Percentiles rank a stretch among this genome's conserved stretches.
Conservation (phyloP, 2,113 vertebrate genomes). For the human (Homo sapiens) region DNA sequence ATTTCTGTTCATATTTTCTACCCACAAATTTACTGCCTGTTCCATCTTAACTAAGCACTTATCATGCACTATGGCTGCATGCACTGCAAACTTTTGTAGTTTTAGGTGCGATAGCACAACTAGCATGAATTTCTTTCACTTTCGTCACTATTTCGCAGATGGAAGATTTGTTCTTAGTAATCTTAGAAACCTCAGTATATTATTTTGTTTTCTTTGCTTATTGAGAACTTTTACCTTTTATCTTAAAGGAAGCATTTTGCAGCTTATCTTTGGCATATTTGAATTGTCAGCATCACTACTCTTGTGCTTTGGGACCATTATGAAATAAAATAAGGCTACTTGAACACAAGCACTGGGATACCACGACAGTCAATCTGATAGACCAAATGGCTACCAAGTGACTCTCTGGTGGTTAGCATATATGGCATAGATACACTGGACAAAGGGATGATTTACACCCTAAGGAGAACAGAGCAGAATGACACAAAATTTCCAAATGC, state of each 20-base stretch:
- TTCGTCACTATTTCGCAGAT: background rate
- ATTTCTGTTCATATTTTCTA: background rate
- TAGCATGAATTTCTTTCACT: background rate
- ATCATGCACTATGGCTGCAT: background rate
- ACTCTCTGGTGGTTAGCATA: background rate
- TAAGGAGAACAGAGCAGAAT: background rate
- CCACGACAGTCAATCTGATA: background rate
- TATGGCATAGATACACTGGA: background rate
- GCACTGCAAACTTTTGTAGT: background rate
- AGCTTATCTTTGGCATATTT: background rate
- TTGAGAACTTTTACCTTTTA: background rate
- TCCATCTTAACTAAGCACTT: background rate
- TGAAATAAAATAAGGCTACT: background rate
- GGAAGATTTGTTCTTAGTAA: background rate
- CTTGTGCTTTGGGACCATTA: background rate
- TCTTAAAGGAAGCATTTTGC: background rate
- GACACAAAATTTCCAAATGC: background rate
- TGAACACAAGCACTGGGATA: background rate
- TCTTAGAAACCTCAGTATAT: background rate
- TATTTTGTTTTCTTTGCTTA: background rate
- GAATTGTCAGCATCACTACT: background rate
- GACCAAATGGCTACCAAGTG: background rate
- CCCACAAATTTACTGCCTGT: background rate
- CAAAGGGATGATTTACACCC: background rate
- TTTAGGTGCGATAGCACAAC: background rate